phyloP scores from a whole-genome alignment of 1,140 invertebrate genomes.

The Mycetomoellerius zeteki region DNA sequence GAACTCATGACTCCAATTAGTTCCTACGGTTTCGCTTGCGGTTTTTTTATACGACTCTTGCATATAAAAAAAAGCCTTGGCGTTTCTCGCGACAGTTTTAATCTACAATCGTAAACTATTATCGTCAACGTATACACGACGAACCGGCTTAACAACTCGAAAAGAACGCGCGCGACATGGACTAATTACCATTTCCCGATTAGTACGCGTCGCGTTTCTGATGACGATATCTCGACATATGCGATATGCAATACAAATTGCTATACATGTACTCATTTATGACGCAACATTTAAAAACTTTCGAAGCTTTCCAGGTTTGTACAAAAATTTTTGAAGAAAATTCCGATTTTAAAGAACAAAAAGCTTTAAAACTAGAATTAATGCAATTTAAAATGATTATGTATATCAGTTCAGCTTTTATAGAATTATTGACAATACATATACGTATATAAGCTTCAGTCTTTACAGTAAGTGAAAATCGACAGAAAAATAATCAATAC shows the following conservation, averaged over 20 bases:
- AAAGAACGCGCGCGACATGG: conserved; percentile 21
- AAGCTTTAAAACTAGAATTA: not conserved
- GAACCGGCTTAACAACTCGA: conserved; percentile 28
- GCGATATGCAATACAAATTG: conserved; percentile 42
- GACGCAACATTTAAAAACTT: not conserved
- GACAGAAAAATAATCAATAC: too few species aligned
- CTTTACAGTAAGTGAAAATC: too few species aligned
- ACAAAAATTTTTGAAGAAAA: not conserved
- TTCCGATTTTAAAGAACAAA: not conserved
- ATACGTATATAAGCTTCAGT: not conserved
- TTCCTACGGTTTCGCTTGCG: not conserved
- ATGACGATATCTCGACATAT: conserved; percentile 33
- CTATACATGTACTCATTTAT: not conserved
- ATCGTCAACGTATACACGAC: conserved; percentile 15
- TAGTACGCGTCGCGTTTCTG: conserved; percentile 29
- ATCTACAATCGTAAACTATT: conserved; percentile 47
- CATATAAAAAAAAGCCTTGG: not conserved
- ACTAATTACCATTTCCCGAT: conserved; percentile 47
- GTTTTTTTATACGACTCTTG: not conserved
- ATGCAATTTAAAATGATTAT: not conserved
- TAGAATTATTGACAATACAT: not conserved
- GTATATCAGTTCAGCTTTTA: not conserved
- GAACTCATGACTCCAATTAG: conserved; percentile 19
- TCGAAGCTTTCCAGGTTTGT: not conserved
- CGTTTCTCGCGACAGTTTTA: conserved; percentile 4